These are phyloP conservation scores for Tachysurus vachellii DNA, from an alignment of 2,113 vertebrate genomes.

Conservation along the genomic window DNA sequence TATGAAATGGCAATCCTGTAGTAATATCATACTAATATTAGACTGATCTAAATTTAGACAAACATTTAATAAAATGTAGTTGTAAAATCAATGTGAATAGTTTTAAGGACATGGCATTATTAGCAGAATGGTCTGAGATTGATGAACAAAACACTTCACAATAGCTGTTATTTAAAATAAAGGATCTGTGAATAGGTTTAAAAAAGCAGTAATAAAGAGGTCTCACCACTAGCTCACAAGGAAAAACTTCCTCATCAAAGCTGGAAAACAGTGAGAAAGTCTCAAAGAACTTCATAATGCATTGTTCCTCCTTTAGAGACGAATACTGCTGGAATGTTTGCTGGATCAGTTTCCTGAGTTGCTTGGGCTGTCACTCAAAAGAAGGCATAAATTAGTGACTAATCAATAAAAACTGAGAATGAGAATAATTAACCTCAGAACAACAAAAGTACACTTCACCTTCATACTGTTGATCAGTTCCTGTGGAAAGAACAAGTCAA, in stretches of 20 bases:
- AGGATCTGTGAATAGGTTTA: background rate
- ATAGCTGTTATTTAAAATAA: background rate
- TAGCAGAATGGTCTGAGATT: background rate
- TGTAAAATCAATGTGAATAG: background rate
- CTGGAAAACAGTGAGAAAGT: slow-evolving; percentile 73
- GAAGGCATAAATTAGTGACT: background rate
- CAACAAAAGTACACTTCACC: slow-evolving; percentile 64
- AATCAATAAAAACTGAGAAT: background rate
- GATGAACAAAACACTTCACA: background rate
- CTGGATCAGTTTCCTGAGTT: slow-evolving; percentile 84
- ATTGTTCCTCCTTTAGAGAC: slow-evolving; percentile 77
- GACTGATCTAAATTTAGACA: background rate
- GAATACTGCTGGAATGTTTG: slow-evolving; percentile 85
- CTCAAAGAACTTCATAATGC: slow-evolving; percentile 81
- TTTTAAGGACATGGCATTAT: background rate
- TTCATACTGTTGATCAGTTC: slow-evolving; percentile 89
- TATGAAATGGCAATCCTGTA: background rate
- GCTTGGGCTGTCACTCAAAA: slow-evolving; percentile 69
- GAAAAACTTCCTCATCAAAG: slow-evolving; percentile 82
- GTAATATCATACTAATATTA: background rate
- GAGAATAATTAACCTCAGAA: background rate
- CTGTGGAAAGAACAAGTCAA: slow-evolving; percentile 88
- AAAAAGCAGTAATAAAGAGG: background rate
- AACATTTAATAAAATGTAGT: background rate
- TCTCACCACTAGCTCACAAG: slow-evolving; percentile 81